Percentiles rank a stretch among this genome's conserved stretches.
These are phyloP conservation scores for Trichomalopsis sarcophagae DNA, from an alignment of 1,140 invertebrate species.

Conservation along the genomic window DNA sequence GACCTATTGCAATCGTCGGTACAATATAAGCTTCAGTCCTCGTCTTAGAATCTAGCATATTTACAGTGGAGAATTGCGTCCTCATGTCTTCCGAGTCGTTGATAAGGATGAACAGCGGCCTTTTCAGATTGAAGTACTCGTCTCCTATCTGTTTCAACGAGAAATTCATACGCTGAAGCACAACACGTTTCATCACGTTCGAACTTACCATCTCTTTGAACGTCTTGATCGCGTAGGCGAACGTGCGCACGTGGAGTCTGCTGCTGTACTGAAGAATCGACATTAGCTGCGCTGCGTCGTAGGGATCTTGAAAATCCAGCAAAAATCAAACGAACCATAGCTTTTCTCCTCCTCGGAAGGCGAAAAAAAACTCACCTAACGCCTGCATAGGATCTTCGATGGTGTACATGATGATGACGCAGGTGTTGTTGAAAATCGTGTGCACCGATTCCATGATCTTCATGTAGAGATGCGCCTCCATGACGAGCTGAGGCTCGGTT, in stretches of 20 bases:
- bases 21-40: too few relatives aligned
- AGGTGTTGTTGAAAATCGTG: constrained; percentile 70
- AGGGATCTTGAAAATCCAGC: background rate
- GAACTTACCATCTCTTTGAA: constrained; percentile 60
- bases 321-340: too few relatives aligned
- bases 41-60: constrained; percentile 13
- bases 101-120: constrained; percentile 70
- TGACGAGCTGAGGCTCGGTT: constrained; percentile 56
- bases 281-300: constrained; percentile 41
- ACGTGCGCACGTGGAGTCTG: constrained; percentile 58
- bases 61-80: constrained; percentile 65
- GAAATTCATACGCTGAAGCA: background rate
- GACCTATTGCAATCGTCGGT: constrained; percentile 41
- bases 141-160: constrained; percentile 62
- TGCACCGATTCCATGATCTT: constrained; percentile 63
- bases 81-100: constrained; percentile 65
- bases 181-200: background rate
- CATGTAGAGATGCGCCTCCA: constrained; percentile 63
- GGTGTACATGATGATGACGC: constrained; percentile 67
- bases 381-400: constrained; percentile 55
- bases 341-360: too few relatives aligned
- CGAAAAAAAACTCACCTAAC: constrained; percentile 58
- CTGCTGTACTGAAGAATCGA: constrained; percentile 54
- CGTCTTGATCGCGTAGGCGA: constrained; percentile 65
- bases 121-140: constrained; percentile 66